Evolutionary conservation across 2,113 vertebrate genomes (phyloP), one percentile per base, ranked within the genome.

Genomic region (Xiphias gladius): DNA sequence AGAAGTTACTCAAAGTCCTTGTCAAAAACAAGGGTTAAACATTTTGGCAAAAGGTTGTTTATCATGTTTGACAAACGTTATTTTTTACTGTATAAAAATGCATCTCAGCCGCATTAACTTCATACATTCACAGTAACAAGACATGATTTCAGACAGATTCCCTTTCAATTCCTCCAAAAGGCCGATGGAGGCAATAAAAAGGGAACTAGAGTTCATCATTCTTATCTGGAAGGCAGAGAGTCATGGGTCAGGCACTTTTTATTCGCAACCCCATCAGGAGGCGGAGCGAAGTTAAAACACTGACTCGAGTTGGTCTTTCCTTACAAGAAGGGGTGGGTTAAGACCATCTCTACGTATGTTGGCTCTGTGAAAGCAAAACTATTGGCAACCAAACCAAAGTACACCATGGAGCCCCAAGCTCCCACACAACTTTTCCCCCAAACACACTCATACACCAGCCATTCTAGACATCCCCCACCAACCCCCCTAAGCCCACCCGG

Each of bases 121-220:
- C 48, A 7, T 50, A 20, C 8, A 22, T n/a, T 52, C 20, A 20
- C 48, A 50, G 48, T 50, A 17, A 12, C 48, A 50, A 50, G 48
- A 46, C 3, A 17, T 46, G 8, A 30, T 55, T 55, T 64, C 61
- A 58, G 28, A 24, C 22, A 72, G 0, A 55, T 20, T 39, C 46
- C 26, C 58, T 67, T 57, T 76, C 30, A 43, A 3, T 68, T 70
- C n/a, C 0, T 61, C 28, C 11, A 43, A 17, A 84, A 5, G 22
- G 66, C 54, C 37, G 55, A 50, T 10, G 0, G 17, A 64, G 1
- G 41, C 30, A 13, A 43, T 61, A 63, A 71, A 57, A 55, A 65
- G 70, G 7, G 46, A 26, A n/a, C 30, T 0, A 35, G 43, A 66
- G 83, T 77, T 68, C 4, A 75, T 79, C 54, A 54, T 48, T 67